Base-by-base conservation (phyloP, 1,140 invertebrate species). In the Caenorhabditis latens region DNA sequence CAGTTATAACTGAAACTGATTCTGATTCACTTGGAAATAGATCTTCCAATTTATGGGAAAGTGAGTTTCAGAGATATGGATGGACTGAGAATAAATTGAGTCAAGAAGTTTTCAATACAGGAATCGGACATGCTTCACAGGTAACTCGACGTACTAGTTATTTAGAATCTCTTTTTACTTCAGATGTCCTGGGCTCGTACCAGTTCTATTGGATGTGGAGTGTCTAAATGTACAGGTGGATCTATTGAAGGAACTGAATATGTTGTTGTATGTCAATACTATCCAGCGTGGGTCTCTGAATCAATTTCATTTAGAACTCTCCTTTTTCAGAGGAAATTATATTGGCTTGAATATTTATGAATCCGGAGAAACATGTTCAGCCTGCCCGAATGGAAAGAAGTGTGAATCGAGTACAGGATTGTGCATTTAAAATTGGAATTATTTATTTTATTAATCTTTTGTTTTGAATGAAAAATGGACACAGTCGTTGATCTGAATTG, bases 81-180 rank as follows among this genome's bases (percentile, higher is more conserved):
- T 86, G 85, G 85, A 13, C 5, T 1, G 32, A 9, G 8, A 86
- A 83, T 55, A 21, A 16, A n/a, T 55, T 86, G 14, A 86, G 32
- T 14, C 1, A 4, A 9, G 50, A 46, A 11, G 7, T 86, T 4
- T 63, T 63, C 40, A 83, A 86, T 24, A 57, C 53, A 14, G 85
- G 85, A 61, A 83, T 86, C 43, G 85, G 85, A 19, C 85, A 86
- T 53, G 85, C 85, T 32, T 83, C 85, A 14, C 71, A 79, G 40
- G 61, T 63, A 32, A 32, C 32, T 32, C 32, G 32, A 32, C 24
- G 7, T 14, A 19, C 14, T 58, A n/a, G 24, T 63, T 40, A 63
- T 16, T 63, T 9, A 32, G 14, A n/a, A n/a, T 58, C 57, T 19
- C 57, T 13, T 53, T 53, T 16, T 13, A 53, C 9, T 63, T 63